Base-by-base conservation (phyloP, 1,140 invertebrate species). In the Hyles vespertilio region DNA sequence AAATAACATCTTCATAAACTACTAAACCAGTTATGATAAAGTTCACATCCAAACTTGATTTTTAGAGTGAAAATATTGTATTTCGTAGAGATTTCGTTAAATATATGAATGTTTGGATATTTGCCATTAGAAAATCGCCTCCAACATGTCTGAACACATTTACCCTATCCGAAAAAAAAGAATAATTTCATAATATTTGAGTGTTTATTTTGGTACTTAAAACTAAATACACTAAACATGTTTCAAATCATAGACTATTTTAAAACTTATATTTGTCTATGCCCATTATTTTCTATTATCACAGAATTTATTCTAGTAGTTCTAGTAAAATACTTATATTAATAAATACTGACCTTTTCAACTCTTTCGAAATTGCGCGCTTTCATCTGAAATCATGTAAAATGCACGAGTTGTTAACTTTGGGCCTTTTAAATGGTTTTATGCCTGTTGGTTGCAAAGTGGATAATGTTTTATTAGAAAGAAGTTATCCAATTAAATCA, bases 291-390 rank as follows among this genome's bases (percentile, higher is more conserved):
- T 40, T 40, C 36, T 65, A 61, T 62, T 78, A 74, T 79, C 72
- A 74, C 70, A 75, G 69, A 58, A 22, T 51, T 56, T 9, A 45
- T 51, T 33, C 48, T 65, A 54, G 44, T 62, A 40, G 52, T 9
- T 68, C 56, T 63, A 56, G 50, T 65, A 22, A 22, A 22, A 22
- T 22, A 22, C 22, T 22, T 22, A 22, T 22, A 22, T 22, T 22
- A 22, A 22, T 22, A 22, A 34, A 80, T 83, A 93, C 93, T 93
- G 94, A 98, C 96, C 95, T 98, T 98, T 94, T 99, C 98, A 36
- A 99, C 98, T 89, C 95, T 96, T 89, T 99, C 98, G 92, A 96
- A 99, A 91, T 97, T 97, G 85, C 97, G 92, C 65, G 94, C 94
- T 87, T 97, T 98, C 94, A 98, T 97, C 95, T 97, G 92, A 59